Percentiles rank a stretch among this genome's conserved stretches.
Conservation (phyloP, 1,140 invertebrate genomes). For the Rhizoglyphus robini region DNA sequence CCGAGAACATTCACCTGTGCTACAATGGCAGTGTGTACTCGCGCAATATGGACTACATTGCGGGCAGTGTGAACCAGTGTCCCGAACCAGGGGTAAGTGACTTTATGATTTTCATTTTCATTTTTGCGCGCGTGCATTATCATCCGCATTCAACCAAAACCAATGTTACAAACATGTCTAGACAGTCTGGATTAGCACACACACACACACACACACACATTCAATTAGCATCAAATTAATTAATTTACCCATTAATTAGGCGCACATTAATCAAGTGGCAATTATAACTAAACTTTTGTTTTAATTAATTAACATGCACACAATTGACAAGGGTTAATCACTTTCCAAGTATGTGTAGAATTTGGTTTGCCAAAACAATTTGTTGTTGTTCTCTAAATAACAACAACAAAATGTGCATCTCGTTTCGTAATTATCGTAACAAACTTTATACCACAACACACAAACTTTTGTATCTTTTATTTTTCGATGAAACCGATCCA, state of each 20-base stretch:
- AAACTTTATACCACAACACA: too few relatives aligned
- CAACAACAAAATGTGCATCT: too few relatives aligned
- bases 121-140: neutral
- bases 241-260: neutral
- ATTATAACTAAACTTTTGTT: too few relatives aligned
- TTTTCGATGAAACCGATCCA: too few relatives aligned
- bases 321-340: too few relatives aligned
- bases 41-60: conserved; percentile 81
- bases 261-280: too few relatives aligned
- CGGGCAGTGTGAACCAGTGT: conserved; percentile 70
- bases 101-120: conserved; percentile 24
- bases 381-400: too few relatives aligned
- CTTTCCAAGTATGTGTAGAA: too few relatives aligned
- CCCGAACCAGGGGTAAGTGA: conserved; percentile 54
- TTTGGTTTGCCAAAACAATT: too few relatives aligned
- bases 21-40: conserved; percentile 83
- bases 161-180: neutral
- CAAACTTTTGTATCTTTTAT: too few relatives aligned
- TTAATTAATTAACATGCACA: neutral
- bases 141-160: too few relatives aligned
- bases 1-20: conserved; percentile 90
- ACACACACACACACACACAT: neutral
- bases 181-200: neutral
- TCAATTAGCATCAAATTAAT: neutral
- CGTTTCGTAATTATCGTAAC: too few relatives aligned